Conservation (phyloP, 2,888 invertebrate species). For the Uloborus plumipes region DNA sequence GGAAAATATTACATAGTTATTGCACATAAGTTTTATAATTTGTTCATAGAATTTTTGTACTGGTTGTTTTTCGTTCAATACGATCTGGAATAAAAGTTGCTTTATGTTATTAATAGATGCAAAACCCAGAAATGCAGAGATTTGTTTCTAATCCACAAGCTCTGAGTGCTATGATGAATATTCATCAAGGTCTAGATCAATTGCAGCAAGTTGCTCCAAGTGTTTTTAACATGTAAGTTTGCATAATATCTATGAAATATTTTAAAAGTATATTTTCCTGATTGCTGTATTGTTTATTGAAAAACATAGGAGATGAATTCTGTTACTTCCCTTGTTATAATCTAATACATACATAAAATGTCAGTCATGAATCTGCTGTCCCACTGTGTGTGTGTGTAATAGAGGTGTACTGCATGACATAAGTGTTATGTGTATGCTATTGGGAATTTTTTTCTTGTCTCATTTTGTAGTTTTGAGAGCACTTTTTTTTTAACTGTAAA, state of each 20-base stretch:
- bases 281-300: not conserved
- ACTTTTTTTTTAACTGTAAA: too few relatives aligned
- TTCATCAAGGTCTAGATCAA: slow-evolving; percentile 93
- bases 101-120: slow-evolving; percentile 75
- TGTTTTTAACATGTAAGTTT: slow-evolving; percentile 69
- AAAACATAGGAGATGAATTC: not conserved
- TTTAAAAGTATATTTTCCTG: not conserved
- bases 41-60: too few relatives aligned
- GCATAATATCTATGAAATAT: not conserved
- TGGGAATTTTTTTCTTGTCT: too few relatives aligned
- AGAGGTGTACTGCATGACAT: too few relatives aligned
- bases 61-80: not conserved
- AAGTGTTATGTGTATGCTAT: too few relatives aligned
- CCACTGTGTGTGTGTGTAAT: too few relatives aligned
- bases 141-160: slow-evolving; percentile 95
- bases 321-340: not conserved
- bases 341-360: not conserved
- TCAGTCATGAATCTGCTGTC: too few relatives aligned
- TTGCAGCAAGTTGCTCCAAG: slow-evolving; percentile 85
- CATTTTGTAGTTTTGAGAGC: too few relatives aligned
- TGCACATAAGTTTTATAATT: too few relatives aligned
- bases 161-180: slow-evolving; percentile 91
- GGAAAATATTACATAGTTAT: too few relatives aligned
- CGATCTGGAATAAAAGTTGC: not conserved
- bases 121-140: slow-evolving; percentile 90